phyloP scores from a whole-genome alignment of 2,113 vertebrate genomes.

The Illadopsis cleaveri region DNA sequence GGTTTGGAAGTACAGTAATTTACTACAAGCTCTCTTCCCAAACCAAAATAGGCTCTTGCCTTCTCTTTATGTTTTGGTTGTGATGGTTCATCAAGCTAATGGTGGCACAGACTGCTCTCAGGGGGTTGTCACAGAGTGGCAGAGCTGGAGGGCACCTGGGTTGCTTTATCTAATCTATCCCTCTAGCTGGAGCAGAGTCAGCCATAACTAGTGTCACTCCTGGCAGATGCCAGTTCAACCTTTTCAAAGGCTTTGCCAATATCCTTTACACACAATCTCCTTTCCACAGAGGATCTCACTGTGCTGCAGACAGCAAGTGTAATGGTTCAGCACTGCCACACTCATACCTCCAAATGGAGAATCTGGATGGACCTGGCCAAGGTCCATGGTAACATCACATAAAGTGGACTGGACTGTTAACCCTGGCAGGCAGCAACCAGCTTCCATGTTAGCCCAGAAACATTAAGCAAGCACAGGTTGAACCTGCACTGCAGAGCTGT shows the following conservation, averaged over 20 bases:
- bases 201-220: accelerated
- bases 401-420: not conserved
- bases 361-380: not conserved
- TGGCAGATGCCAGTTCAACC: not conserved
- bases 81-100: not conserved
- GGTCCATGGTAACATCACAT: not conserved
- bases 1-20: not conserved
- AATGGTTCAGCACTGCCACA: not conserved
- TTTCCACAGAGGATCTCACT: not conserved
- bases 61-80: not conserved
- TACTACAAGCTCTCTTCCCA: not conserved
- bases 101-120: not conserved
- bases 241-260: not conserved
- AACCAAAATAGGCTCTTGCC: not conserved
- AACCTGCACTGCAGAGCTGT: not conserved
- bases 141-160: not conserved
- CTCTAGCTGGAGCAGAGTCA: not conserved
- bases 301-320: not conserved
- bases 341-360: not conserved
- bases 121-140: not conserved
- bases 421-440: not conserved
- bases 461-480: not conserved
- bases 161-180: not conserved
- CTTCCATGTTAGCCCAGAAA: not conserved
- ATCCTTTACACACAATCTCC: not conserved